Evolutionary conservation across 2,113 vertebrate species (phyloP).

Genomic region (Petromus typicus): DNA sequence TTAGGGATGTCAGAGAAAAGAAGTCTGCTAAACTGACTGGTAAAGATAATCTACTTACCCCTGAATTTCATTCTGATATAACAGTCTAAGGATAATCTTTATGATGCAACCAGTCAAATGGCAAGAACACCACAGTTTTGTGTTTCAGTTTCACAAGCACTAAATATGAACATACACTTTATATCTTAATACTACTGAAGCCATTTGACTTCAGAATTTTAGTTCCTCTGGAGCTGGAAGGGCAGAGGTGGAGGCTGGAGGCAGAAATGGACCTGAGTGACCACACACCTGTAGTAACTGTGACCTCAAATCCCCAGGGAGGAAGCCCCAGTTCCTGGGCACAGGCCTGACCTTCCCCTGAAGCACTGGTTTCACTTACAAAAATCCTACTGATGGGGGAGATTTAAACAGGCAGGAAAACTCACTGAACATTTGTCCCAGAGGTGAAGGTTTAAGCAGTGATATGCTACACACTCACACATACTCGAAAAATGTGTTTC

Average conservation of each 20-base stretch:
- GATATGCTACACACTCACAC: not conserved
- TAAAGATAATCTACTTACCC: not conserved
- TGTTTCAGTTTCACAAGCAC: constrained; percentile 39
- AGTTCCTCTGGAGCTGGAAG: constrained; percentile 41
- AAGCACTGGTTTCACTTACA: constrained; percentile 15
- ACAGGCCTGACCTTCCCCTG: not conserved
- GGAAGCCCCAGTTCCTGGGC: not conserved
- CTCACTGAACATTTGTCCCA: not conserved
- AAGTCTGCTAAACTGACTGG: not conserved
- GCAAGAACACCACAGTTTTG: constrained; percentile 47
- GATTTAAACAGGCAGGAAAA: not conserved
- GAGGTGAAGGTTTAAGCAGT: not conserved
- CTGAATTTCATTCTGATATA: constrained; percentile 17
- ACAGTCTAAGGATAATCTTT: constrained; percentile 10
- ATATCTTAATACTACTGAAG: not conserved
- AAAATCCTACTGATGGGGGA: not conserved
- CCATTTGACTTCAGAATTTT: constrained; percentile 6
- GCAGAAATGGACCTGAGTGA: constrained; percentile 2
- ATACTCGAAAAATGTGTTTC: not conserved
- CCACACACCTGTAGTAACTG: not conserved
- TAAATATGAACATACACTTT: constrained; percentile 57
- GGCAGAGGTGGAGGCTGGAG: not conserved
- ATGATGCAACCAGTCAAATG: not conserved
- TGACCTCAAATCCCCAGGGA: constrained; percentile 10
- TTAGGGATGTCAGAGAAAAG: not conserved